Evolutionary conservation across 2,888 invertebrate species (phyloP).

Genomic region (Andrena camellia): DNA sequence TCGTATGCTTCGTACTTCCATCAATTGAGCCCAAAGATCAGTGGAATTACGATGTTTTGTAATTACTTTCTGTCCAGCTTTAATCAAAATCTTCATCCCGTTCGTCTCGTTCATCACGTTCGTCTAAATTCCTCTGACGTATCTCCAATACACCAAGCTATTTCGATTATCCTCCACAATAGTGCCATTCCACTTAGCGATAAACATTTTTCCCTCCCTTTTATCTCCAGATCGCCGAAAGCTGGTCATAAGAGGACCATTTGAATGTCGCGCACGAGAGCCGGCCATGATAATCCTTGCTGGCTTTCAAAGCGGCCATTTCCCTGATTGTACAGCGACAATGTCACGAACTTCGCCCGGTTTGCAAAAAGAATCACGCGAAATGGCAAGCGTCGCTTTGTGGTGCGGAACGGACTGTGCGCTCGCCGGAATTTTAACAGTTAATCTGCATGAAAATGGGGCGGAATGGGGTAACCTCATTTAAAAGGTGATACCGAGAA

Average conservation of each 20-base stretch:
- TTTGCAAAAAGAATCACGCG: neutral
- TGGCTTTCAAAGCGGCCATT: slow-evolving; percentile 13
- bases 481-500: neutral
- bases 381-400: slow-evolving; percentile 23
- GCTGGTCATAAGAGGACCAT: neutral
- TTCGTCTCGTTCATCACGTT: too few relatives aligned
- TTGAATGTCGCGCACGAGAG: neutral
- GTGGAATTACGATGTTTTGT: too few relatives aligned
- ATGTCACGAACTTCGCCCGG: neutral
- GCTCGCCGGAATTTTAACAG: neutral
- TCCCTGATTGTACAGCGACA: slow-evolving; percentile 30
- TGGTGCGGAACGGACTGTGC: neutral
- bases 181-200: neutral
- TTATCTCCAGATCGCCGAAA: neutral
- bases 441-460: slow-evolving; percentile 1
- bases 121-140: too few relatives aligned
- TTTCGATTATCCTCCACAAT: neutral
- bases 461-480: neutral
- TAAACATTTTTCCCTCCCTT: slow-evolving; percentile 4
- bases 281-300: neutral
- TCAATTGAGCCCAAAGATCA: too few relatives aligned
- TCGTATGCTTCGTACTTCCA: neutral
- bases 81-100: too few relatives aligned
- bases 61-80: too few relatives aligned
- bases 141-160: neutral